Conservation (phyloP, 2,888 invertebrate genomes). For the Eumerus sabulonum region DNA sequence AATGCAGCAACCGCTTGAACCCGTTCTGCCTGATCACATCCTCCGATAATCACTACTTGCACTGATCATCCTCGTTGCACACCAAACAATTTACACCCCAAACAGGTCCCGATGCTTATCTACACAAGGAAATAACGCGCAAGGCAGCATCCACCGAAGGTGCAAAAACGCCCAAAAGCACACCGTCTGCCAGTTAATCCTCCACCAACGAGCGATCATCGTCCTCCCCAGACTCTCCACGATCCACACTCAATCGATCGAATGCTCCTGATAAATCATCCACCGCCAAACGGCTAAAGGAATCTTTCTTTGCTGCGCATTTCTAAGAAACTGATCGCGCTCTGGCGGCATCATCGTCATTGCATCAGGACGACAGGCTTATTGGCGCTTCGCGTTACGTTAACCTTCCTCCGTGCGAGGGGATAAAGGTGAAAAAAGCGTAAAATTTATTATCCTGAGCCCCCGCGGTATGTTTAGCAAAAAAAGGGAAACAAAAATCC, state of each 20-base stretch:
- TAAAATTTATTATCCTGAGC: conserved; percentile 58
- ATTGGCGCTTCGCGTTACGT: conserved; percentile 52
- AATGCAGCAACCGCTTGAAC: conserved; percentile 27
- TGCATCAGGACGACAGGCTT: too few species aligned
- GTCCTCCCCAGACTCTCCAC: conserved; percentile 1
- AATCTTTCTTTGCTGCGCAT: conserved; percentile 47
- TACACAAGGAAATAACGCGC: conserved; percentile 56
- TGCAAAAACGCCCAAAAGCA: conserved; percentile 38
- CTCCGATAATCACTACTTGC: conserved; percentile 29
- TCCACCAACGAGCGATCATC: too few species aligned
- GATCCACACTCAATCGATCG: conserved; percentile 51
- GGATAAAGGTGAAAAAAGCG: conserved; percentile 6
- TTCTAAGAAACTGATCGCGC: conserved; percentile 50
- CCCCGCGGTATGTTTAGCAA: conserved; percentile 57
- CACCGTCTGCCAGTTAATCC: conserved; percentile 4
- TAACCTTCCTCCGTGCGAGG: too few species aligned
- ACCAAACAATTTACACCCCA: conserved; percentile 48
- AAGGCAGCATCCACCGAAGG: conserved; percentile 23
- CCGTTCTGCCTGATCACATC: conserved; percentile 16
- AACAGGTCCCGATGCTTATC: conserved; percentile 55
- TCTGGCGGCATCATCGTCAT: conserved; percentile 6
- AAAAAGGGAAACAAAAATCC: conserved; percentile 9
- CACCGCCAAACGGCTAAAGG: conserved; percentile 32
- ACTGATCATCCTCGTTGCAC: neutral
- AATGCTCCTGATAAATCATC: conserved; percentile 65